Evolutionary conservation across 1,140 invertebrate genomes (phyloP), one percentile per base, ranked within the genome.

Genomic region (Elymnias hypermnestra): DNA sequence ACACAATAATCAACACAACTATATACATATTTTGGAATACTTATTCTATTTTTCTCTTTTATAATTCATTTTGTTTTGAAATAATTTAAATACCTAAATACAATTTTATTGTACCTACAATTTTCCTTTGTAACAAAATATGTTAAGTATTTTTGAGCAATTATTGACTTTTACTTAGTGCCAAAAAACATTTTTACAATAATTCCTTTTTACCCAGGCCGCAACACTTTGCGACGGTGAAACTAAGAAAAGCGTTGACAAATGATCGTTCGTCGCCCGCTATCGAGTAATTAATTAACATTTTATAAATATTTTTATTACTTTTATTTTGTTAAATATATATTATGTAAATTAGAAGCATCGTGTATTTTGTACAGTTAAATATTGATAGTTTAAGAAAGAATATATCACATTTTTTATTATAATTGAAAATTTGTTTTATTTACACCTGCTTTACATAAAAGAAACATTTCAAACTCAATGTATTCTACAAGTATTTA

Each of bases 191-290:
- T 42, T 14, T 53, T 37, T 39, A 36, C 13, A 52, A 37, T 19
- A 7, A 43, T 45, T 36, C 55, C 41, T 78, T 71, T 67, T 49
- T 66, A 72, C 90, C 71, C 90, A 95, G 93, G 87, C 90, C 90
- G 58, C 94, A 93, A 70, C 91, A 93, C 72, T 95, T 95, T 73
- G 93, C 93, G 29, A 95, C 93, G 39, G 94, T 95, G 63, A 95
- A 95, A 87, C 89, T 94, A 64, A 89, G 93, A 67, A 95, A 95
- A 88, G 93, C 93, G 46, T 91, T 94, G 86, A 94, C 93, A 72
- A 94, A 94, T 77, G 94, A 95, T 83, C 90, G 94, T 60, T 94
- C 93, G 36, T 93, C 92, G 57, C 94, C 94, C 31, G 87, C 92
- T 71, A 91, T 93, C 63, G 89, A 89, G 70, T 85, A 85, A 91